Evolutionary conservation across 2,113 vertebrate species (phyloP).

Genomic region (Dryoscopus gambensis): DNA sequence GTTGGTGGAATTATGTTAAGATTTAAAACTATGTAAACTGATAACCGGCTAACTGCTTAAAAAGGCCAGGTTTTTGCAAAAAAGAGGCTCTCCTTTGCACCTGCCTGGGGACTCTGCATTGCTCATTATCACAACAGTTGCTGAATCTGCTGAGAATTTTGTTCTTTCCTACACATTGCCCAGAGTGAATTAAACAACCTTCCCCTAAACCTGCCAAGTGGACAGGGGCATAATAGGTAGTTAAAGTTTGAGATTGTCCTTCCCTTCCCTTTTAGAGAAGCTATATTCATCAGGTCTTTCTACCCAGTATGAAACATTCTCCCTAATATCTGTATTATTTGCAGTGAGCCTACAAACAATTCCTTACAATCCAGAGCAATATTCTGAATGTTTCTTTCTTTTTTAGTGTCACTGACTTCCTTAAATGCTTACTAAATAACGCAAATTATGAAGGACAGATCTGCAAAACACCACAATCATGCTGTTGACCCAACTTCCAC

Average conservation of each 20-base stretch:
- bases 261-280: background rate
- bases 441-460: background rate
- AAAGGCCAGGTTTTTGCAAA: too few species aligned
- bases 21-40: too few species aligned
- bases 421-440: background rate
- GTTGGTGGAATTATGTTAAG: too few species aligned
- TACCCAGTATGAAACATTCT: background rate
- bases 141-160: background rate
- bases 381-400: background rate
- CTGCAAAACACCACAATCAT: background rate
- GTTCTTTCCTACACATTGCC: background rate
- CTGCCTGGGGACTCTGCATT: too few species aligned
- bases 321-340: background rate
- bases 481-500: background rate
- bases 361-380: background rate
- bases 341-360: background rate
- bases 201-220: background rate
- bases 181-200: background rate
- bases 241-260: background rate
- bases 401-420: background rate
- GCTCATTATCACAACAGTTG: too few species aligned
- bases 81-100: too few species aligned
- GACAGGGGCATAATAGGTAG: background rate
- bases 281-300: background rate
- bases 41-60: too few species aligned